Base-by-base conservation (phyloP, 2,888 invertebrate genomes). In the Nemotelus pantherinus region DNA sequence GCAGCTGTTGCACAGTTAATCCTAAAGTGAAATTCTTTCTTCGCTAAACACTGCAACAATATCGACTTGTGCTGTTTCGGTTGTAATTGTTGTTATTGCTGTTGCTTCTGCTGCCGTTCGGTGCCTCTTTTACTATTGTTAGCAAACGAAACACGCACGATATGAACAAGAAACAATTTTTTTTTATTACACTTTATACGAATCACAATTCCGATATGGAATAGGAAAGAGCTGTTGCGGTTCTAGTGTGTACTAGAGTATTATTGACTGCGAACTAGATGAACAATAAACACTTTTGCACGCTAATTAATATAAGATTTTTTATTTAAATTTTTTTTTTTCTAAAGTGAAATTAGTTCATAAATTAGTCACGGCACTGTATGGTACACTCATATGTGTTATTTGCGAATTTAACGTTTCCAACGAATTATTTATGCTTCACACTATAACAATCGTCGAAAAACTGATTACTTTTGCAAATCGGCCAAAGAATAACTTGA, bases 1-100 rank as follows among this genome's bases (percentile, higher is more conserved):
- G 41, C 70, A 70, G 55, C 47, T 67, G 50, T 5, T 47, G 67
- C 67, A 70, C 70, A 70, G 70, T 70, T 70, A 70, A 70, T 70
- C 70, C 70, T 55, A 45, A 55, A 70, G 70, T 70, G 70, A 70
- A 70, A 70, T 70, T 70, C 70, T 39, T 70, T 53, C 55, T 39
- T 70, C 47, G 47, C 43, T 70, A 70, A 70, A 53, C 53, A 53
- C 70, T 55, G 70, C 55, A 70, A 70, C 70, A 70, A 70, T 44
- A 70, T 25, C 25, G 25, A 25, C 57, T 57, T 57, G 10, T 67
- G 25, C 55, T 53, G 9, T 41, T 55, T 41, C 55, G 39, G 63
- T 3, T 3, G 7, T 58, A 57, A 9, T 57, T 57, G 57, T 57
- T 57, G 57, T 10, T 57, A 57, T 25, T 25, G 57, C 10, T 57